Evolutionary conservation across 2,888 invertebrate genomes (phyloP).

Genomic region (Dusona sp.): DNA sequence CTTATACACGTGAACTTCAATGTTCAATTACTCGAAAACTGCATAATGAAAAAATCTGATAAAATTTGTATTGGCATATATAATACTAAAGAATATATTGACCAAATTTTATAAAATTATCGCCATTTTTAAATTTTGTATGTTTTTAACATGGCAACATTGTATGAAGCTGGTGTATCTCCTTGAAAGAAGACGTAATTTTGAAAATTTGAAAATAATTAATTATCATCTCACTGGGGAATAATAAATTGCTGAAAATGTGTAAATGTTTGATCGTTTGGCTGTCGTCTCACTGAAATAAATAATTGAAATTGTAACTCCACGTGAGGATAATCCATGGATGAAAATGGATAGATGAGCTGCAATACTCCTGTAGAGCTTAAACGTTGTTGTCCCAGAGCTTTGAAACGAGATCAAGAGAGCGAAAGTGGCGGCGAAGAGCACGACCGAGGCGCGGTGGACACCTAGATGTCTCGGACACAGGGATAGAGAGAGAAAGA

Average conservation of each 20-base stretch:
- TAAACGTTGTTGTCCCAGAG: not conserved
- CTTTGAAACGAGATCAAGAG: constrained; percentile 17
- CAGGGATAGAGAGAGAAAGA: not conserved
- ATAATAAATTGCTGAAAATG: not conserved
- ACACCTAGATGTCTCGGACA: constrained; percentile 6
- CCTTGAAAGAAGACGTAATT: not conserved
- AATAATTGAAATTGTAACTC: not conserved
- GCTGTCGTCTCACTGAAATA: not conserved
- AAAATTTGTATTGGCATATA: too few species aligned
- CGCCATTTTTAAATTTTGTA: too few species aligned
- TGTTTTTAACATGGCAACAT: too few species aligned
- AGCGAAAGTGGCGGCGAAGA: not conserved
- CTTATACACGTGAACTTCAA: too few species aligned
- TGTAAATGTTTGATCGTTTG: not conserved
- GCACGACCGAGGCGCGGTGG: not conserved
- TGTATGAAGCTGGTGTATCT: too few species aligned
- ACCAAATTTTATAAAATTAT: too few species aligned
- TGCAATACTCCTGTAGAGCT: not conserved
- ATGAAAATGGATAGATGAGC: not conserved
- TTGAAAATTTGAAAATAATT: not conserved
- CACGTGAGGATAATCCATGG: not conserved
- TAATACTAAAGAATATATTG: too few species aligned
- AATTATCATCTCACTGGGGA: not conserved
- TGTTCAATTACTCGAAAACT: too few species aligned
- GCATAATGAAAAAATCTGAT: too few species aligned